phyloP scores from a whole-genome alignment of 2,888 invertebrate species.

The Saturnia pavonia region DNA sequence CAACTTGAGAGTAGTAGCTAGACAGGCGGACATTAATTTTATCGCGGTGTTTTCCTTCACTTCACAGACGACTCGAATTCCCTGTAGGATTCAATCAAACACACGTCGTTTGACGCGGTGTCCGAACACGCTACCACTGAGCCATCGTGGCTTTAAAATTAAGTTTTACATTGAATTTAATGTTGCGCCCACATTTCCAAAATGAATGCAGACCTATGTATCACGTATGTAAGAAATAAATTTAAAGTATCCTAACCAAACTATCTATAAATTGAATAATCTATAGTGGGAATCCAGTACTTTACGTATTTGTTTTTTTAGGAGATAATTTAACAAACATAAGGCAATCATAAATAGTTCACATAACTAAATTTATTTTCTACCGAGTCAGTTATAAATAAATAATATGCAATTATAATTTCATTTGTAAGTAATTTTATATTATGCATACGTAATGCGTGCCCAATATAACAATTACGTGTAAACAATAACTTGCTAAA shows the following conservation, averaged over 20 bases:
- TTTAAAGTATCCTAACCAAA: not conserved
- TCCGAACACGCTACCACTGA: no score
- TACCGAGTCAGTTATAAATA: not conserved
- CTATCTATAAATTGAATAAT: not conserved
- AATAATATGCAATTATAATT: not conserved
- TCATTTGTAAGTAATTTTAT: not conserved
- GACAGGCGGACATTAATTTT: no score
- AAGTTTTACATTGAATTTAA: not conserved
- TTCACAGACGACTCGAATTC: no score
- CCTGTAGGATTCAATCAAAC: no score
- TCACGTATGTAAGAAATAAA: not conserved
- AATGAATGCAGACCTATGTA: no score
- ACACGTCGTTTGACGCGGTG: no score
- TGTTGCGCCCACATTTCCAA: not conserved
- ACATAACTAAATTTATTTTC: not conserved
- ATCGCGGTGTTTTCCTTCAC: no score
- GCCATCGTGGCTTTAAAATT: no score
- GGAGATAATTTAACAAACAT: not conserved
- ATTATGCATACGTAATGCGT: not conserved
- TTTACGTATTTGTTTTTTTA: not conserved
- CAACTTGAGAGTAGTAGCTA: no score
- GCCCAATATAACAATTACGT: constrained; percentile 27
- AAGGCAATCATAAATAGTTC: not conserved
- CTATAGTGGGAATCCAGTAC: not conserved
- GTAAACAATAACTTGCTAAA: constrained; percentile 50